Conservation (phyloP, 2,797 vertebrate genomes). For the Yasuhikotakia modesta region DNA sequence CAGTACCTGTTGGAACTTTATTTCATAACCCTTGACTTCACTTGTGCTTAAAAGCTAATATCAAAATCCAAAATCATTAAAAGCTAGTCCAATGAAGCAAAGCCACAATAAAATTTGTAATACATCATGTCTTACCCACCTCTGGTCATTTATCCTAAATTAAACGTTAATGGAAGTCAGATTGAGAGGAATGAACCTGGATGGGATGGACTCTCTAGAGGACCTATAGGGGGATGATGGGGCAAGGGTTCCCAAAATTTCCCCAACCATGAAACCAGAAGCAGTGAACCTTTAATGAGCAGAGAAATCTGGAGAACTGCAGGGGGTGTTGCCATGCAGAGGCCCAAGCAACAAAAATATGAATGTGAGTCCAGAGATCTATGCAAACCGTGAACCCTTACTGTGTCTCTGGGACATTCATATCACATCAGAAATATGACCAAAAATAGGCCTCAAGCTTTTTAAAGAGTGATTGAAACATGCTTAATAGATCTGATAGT, state of each 20-base stretch:
- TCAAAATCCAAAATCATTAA: conserved; percentile 13
- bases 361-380: not conserved
- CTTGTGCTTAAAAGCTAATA: not conserved
- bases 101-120: not conserved
- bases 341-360: not conserved
- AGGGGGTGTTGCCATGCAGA: conserved; percentile 9
- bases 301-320: not conserved
- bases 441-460: not conserved
- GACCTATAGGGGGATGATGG: conserved; percentile 8
- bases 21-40: not conserved
- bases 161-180: conserved; percentile 36
- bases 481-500: conserved; percentile 17
- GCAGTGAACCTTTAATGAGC: conserved; percentile 44
- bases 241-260: not conserved
- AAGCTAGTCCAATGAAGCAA: conserved; percentile 1
- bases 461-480: conserved; percentile 6
- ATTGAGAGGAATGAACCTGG: conserved; percentile 26
- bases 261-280: conserved; percentile 25
- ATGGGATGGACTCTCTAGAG: conserved; percentile 23
- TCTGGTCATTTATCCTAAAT: conserved; percentile 31
- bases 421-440: conserved; percentile 25
- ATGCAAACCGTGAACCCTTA: conserved; percentile 19
- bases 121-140: not conserved
- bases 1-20: not conserved
- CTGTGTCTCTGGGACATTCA: not conserved